Percentiles rank a stretch among this genome's conserved stretches.
Evolutionary conservation across 2,113 vertebrate genomes (phyloP).

Genomic region (Pomatorhinus ruficollis): DNA sequence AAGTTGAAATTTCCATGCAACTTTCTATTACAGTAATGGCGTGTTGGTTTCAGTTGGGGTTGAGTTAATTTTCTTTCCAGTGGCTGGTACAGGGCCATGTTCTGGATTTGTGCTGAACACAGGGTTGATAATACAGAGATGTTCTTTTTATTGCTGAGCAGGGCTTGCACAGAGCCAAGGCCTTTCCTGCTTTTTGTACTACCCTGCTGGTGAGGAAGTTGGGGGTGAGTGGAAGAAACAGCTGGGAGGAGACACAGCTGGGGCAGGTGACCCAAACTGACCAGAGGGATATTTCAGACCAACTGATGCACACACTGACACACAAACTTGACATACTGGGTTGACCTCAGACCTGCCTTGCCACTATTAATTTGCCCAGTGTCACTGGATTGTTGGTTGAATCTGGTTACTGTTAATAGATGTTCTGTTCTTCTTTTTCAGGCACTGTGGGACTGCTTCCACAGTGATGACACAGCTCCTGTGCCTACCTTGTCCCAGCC

Average conservation of each 20-base stretch:
- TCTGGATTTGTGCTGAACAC: background rate
- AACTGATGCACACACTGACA: background rate
- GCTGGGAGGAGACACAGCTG: background rate
- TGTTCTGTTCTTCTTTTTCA: background rate
- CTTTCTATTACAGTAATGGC: background rate
- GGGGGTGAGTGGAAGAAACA: background rate
- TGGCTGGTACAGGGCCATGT: background rate
- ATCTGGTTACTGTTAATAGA: background rate
- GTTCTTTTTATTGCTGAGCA: background rate
- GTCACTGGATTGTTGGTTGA: background rate
- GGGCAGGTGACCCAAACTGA: background rate
- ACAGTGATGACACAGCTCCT: background rate
- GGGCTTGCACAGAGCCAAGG: background rate
- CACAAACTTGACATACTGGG: background rate
- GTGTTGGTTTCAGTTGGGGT: background rate
- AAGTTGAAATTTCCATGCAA: background rate
- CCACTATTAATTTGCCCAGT: background rate
- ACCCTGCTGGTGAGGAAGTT: accelerated
- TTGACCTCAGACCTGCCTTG: background rate
- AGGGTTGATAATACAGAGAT: background rate
- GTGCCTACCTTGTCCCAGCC: background rate
- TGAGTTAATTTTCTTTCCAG: background rate
- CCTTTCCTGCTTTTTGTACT: background rate
- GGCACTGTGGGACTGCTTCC: background rate
- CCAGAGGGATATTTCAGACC: background rate